Percentiles rank a stretch among this genome's conserved stretches.
These are phyloP conservation scores for Pseudococcus jackbeardsleyi DNA, from an alignment of 2,888 invertebrate species.

Conservation along the genomic window DNA sequence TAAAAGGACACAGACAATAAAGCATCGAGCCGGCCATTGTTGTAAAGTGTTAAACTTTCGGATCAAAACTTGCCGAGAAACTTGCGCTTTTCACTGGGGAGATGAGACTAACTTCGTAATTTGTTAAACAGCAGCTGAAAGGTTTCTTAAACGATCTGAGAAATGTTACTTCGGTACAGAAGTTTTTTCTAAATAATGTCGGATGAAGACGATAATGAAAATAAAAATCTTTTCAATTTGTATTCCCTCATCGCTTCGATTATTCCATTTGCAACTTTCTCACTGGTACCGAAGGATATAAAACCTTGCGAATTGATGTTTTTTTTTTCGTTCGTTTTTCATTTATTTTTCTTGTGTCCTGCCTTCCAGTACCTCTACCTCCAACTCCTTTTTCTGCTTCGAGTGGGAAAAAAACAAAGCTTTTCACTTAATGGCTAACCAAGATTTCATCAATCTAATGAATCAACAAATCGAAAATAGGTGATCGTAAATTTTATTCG, in stretches of 20 bases:
- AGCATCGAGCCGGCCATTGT: conserved; percentile 48
- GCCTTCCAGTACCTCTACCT: no score
- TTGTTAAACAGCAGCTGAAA: conserved; percentile 54
- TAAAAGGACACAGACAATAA: conserved; percentile 46
- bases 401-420: background rate
- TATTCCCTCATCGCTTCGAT: conserved; percentile 43
- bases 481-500: background rate
- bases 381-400: background rate
- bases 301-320: conserved; percentile 2
- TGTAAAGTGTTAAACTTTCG: conserved; percentile 52
- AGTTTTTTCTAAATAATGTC: conserved; percentile 47
- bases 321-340: background rate
- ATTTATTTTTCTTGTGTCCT: background rate
- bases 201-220: conserved; percentile 37
- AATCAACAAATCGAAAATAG: conserved; percentile 22
- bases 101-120: conserved; percentile 52
- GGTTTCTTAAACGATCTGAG: conserved; percentile 52
- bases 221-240: conserved; percentile 55
- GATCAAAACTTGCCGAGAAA: conserved; percentile 47
- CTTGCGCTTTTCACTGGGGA: conserved; percentile 39
- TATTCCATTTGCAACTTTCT: conserved; percentile 32
- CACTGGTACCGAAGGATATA: conserved; percentile 1
- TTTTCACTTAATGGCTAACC: conserved; percentile 17
- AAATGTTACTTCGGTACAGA: conserved; percentile 37
- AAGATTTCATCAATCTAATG: conserved; percentile 12